A percentile compares a stretch with the other conserved stretches of the same genome.
Evolutionary conservation across 1,140 invertebrate species (phyloP).

Genomic region (Sitobion miscanthi): DNA sequence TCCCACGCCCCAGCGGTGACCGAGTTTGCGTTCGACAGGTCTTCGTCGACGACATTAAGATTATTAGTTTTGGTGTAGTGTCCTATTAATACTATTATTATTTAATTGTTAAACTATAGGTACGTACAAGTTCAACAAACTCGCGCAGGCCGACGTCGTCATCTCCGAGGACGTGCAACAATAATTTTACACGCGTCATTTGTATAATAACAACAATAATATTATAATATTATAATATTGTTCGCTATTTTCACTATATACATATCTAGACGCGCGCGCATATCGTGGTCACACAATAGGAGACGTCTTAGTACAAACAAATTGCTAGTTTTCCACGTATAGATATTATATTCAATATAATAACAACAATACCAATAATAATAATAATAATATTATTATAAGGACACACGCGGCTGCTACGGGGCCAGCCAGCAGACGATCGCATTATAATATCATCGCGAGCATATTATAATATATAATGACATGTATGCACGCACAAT

Average conservation of each 20-base stretch:
- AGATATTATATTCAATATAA: conserved; percentile 26
- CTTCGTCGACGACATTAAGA: not conserved
- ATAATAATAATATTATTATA: not conserved
- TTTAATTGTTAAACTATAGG: not conserved
- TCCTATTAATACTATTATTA: not conserved
- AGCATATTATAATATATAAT: not conserved
- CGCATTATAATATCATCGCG: conserved; percentile 5
- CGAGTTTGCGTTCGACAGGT: not conserved
- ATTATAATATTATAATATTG: conserved; percentile 4
- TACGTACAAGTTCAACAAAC: not conserved
- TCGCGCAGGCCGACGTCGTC: not conserved
- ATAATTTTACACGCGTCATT: not conserved
- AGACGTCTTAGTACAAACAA: conserved; percentile 14
- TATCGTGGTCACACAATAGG: not conserved
- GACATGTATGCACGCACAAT: not conserved
- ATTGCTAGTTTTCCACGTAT: conserved; percentile 12
- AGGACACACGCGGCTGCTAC: not conserved
- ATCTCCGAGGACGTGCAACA: not conserved
- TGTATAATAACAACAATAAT: not conserved
- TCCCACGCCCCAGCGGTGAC: too few species aligned
- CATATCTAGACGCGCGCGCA: not conserved
- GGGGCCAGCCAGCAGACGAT: not conserved
- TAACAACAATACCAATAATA: not conserved
- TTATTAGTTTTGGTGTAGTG: not conserved
- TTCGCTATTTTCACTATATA: not conserved